These are phyloP conservation scores for Jaculus jaculus DNA, from an alignment of 2,113 vertebrate genomes.

Conservation along the genomic window DNA sequence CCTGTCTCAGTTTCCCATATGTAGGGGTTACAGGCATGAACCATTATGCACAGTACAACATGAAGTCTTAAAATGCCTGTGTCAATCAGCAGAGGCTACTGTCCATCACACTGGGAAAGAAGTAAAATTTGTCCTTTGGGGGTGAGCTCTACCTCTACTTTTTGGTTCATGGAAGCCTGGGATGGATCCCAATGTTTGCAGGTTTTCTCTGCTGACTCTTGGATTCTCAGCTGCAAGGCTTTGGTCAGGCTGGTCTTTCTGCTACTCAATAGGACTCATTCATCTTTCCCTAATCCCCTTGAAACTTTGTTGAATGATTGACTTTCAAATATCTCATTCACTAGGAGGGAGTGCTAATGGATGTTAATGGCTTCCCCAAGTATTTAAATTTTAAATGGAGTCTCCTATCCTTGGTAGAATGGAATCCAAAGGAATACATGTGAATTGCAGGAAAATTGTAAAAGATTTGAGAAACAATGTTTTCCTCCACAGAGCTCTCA, in stretches of 20 bases:
- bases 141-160: not conserved
- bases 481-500: not conserved
- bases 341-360: slow-evolving; percentile 60
- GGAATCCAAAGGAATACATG: slow-evolving; percentile 56
- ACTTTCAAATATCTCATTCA: slow-evolving; percentile 44
- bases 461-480: slow-evolving; percentile 8
- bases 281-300: not conserved
- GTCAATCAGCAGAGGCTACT: not conserved
- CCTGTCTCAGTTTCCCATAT: not conserved
- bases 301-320: not conserved
- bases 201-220: too few species aligned
- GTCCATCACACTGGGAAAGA: too few species aligned
- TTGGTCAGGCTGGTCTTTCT: not conserved
- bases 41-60: not conserved
- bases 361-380: slow-evolving; percentile 64
- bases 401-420: not conserved
- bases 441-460: not conserved
- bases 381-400: slow-evolving; percentile 68
- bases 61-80: not conserved
- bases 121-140: not conserved
- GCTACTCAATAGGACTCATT: not conserved
- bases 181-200: not conserved
- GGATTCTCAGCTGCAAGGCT: not conserved
- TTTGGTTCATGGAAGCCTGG: not conserved
- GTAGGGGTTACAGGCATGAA: not conserved